phyloP scores from a whole-genome alignment of 2,113 vertebrate genomes.

The Lamprologus tigripictilis region DNA sequence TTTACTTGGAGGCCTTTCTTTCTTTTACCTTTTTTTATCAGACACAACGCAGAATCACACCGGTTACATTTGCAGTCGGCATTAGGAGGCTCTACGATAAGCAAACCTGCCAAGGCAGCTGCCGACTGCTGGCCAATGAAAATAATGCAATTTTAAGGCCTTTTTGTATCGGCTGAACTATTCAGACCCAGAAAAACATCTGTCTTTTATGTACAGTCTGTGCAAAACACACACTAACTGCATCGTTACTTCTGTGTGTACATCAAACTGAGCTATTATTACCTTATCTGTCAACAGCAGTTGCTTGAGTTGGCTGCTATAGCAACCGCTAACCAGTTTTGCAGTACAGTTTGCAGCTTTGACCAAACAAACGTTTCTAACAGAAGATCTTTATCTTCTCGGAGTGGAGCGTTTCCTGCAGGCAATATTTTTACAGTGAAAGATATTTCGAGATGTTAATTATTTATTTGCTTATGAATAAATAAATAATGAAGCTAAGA shows the following conservation, averaged over 20 bases:
- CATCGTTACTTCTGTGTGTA: background rate
- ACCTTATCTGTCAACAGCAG: background rate
- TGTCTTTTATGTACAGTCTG: background rate
- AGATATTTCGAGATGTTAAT: background rate
- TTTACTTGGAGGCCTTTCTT: no score
- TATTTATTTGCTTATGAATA: background rate
- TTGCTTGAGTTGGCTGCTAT: background rate
- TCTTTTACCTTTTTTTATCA: no score
- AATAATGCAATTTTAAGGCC: background rate
- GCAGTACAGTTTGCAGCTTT: background rate
- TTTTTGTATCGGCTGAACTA: accelerated
- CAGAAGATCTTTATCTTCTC: background rate
- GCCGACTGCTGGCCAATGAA: background rate
- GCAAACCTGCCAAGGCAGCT: background rate
- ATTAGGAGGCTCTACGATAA: background rate
- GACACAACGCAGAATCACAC: no score
- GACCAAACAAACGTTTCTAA: background rate
- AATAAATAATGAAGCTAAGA: background rate
- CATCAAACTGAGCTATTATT: background rate
- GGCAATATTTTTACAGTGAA: background rate
- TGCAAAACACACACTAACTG: background rate
- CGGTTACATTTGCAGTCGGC: background rate
- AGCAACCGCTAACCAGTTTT: background rate
- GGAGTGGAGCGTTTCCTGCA: background rate
- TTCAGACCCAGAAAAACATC: background rate